Conservation (phyloP, 2,113 vertebrate genomes). For the Brachyistius frenatus region DNA sequence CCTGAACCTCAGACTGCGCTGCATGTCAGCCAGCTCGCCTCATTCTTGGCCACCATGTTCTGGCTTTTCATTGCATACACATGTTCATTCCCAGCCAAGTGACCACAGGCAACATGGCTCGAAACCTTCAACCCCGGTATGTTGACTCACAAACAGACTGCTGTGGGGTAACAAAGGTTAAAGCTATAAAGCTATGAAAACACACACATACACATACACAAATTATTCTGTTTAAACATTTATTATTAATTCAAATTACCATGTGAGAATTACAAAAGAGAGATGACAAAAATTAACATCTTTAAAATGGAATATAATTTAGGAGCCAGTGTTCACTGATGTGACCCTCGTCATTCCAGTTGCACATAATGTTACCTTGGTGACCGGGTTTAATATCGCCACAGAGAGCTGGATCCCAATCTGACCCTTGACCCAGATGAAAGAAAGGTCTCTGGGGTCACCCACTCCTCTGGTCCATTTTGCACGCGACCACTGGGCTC, state of each 20-base stretch:
- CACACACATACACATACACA: not conserved
- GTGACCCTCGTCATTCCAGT: conserved; percentile 41
- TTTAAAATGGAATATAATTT: not conserved
- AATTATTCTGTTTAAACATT: not conserved
- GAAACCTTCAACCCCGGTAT: conserved; percentile 25
- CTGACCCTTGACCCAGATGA: conserved; percentile 68
- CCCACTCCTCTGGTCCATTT: conserved; percentile 53
- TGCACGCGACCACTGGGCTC: conserved; percentile 21
- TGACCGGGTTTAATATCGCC: conserved; percentile 71
- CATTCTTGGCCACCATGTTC: conserved; percentile 26
- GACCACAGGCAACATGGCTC: conserved; percentile 41
- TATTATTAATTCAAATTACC: conserved; percentile 18
- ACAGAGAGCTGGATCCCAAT: conserved; percentile 57
- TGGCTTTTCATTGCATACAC: conserved; percentile 44
- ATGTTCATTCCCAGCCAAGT: conserved; percentile 32
- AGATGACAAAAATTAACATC: not conserved
- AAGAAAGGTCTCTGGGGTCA: conserved; percentile 63
- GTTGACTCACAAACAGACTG: conserved; percentile 38
- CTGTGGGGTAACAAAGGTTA: conserved; percentile 43
- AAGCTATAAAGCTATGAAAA: conserved; percentile 8
- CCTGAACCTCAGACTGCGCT: conserved; percentile 6
- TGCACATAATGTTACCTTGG: conserved; percentile 62
- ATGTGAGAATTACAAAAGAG: not conserved
- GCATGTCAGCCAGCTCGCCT: conserved; percentile 27
- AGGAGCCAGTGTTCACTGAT: not conserved